phyloP scores from a whole-genome alignment of 92 coral and sea anemone genomes.

The Porites cylindrica region DNA sequence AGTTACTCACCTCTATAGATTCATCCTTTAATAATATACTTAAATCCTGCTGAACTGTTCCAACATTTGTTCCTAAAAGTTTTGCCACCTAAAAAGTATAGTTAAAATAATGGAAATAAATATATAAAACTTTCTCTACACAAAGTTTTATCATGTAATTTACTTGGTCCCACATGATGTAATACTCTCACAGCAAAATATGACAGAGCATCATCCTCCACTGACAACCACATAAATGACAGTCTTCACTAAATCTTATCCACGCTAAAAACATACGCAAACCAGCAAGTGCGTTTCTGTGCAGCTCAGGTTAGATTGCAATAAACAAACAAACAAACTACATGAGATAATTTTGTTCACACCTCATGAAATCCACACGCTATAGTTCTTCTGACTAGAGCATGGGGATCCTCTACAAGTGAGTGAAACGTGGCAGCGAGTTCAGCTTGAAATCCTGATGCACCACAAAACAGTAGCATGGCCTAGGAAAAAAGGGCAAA shows the following conservation, averaged over 20 bases:
- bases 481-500: conserved; percentile 64
- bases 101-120: background rate
- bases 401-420: conserved; percentile 97
- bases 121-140: background rate
- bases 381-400: conserved; percentile 93
- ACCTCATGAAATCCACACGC: conserved; percentile 99
- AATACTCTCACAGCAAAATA: too few relatives aligned
- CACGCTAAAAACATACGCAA: too few relatives aligned
- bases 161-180: too few relatives aligned
- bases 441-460: conserved; percentile 88
- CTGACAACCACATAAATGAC: too few relatives aligned
- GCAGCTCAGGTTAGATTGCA: background rate
- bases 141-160: background rate
- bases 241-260: too few relatives aligned
- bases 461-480: conserved; percentile 96
- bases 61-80: conserved; percentile 88
- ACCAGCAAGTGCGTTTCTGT: too few relatives aligned
- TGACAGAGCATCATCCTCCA: too few relatives aligned
- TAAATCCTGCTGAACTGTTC: conserved; percentile 90
- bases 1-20: conserved; percentile 86
- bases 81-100: conserved; percentile 79
- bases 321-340: background rate
- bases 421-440: conserved; percentile 87
- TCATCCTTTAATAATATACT: conserved; percentile 97
- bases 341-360: background rate